Evolutionary conservation across 2,797 vertebrate species (phyloP), one percentile per base, ranked within the genome.

Genomic region (Microchirus variegatus): DNA sequence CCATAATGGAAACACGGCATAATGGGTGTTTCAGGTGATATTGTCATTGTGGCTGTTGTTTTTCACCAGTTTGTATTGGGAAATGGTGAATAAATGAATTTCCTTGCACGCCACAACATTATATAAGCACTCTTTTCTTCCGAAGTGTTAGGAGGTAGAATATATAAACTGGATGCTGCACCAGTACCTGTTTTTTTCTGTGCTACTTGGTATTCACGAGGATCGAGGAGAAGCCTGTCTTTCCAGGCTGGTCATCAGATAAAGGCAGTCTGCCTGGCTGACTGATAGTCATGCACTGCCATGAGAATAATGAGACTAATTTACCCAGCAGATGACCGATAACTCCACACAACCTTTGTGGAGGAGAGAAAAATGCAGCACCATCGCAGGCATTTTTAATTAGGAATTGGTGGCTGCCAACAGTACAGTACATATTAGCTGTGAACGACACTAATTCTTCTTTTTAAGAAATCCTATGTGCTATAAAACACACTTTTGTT

Each of bases 301-400:
- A 82, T 70, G 68, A 85, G 78, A 91, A 87, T 90, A 90, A 91
- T 88, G 85, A 83, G 73, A 73, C 83, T 91, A 82, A 93, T 92
- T 92, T 90, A 86, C 81, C 68, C 77, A 63, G 77, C 71, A 87
- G 91, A 92, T 93, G 91, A 91, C 88, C 78, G 88, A 92, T 92
- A 91, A 81, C 74, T 59, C 68, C 55, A 41, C 78, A 86, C 73
- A 84, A 83, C 84, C 85, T 88, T 80, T 82, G 67, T 61, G 63
- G 75, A 83, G 73, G 78, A 67, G 50, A 37, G 37, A 19, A 56
- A 71, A 60, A 72, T 49, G 58, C 51, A 38, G 51, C 55, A 43
- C 63, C 75, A 79, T 82, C 70, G 68, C 31, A 59, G 53, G 51
- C 81, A 71, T 61, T 81, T 81, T 80, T 65, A 86, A 85, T 85